Conservation (phyloP, 2,797 vertebrate genomes). For the Taenioides sp. region DNA sequence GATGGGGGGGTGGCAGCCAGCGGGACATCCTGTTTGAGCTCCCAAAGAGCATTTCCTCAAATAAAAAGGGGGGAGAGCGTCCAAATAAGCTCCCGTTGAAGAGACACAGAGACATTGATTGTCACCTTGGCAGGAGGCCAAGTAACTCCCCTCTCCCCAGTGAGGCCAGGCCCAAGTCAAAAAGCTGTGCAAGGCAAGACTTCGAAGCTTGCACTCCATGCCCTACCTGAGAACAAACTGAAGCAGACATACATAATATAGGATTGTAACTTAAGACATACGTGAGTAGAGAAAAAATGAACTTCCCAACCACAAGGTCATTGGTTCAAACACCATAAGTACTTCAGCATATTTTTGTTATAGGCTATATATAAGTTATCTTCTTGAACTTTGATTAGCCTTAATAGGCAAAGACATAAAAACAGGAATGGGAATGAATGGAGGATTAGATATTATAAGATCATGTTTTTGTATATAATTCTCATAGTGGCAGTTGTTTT, state of each 20-base stretch:
- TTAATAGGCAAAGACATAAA: neutral
- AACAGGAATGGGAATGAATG: neutral
- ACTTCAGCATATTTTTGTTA: neutral
- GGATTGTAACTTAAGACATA: neutral
- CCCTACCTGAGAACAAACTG: slow-evolving; percentile 4
- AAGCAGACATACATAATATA: neutral
- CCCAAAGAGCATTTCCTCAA: slow-evolving; percentile 77
- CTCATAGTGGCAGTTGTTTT: slow-evolving; percentile 1
- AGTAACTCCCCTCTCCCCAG: slow-evolving; percentile 41
- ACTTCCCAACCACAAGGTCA: no score
- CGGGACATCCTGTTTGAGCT: slow-evolving; percentile 85
- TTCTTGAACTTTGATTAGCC: neutral
- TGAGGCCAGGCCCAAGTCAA: slow-evolving; percentile 64
- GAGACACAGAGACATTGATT: slow-evolving; percentile 82
- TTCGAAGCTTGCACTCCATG: slow-evolving; percentile 57
- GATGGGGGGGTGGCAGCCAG: slow-evolving; percentile 70
- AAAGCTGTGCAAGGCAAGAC: slow-evolving; percentile 73
- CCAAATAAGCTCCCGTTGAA: slow-evolving; percentile 80
- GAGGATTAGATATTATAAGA: neutral
- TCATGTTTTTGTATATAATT: neutral
- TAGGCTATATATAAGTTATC: no score
- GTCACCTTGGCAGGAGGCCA: slow-evolving; percentile 85
- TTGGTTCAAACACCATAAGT: no score
- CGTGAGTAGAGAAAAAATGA: neutral
- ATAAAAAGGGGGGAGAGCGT: slow-evolving; percentile 77